Evolutionary conservation across 30 jellyfish, hydroid and myxozoan species (phyloP), one percentile per base, ranked within the genome.

Genomic region (Haliclystus octoradiatus): DNA sequence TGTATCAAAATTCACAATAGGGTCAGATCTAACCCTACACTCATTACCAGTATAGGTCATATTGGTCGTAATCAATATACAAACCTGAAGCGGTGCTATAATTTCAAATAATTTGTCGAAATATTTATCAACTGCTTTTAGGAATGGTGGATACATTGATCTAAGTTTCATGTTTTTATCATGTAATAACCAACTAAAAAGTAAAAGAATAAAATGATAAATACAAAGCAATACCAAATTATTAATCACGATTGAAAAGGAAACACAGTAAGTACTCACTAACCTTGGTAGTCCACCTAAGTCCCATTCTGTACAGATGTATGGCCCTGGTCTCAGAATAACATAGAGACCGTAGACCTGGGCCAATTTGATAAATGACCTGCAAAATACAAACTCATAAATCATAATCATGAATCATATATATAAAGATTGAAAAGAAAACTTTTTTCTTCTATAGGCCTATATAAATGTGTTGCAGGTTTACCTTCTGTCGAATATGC

Each of bases 221-320:
- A 19, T 5, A 40, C 9, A 9, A 5, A 19, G 57, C 57, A 40
- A 40, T 19, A 40, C 9, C 19, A 19, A 19, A 9, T 40, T 40
- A 19, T 40, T 40, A 9, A 5, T 40, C n/a, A n/a, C n/a, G n/a
- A n/a, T n/a, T n/a, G n/a, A n/a, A n/a, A n/a, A n/a, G n/a, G n/a
- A n/a, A n/a, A n/a, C n/a, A n/a, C n/a, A n/a, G n/a, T n/a, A n/a
- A n/a, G n/a, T n/a, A n/a, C n/a, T n/a, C 12, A 13, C 26, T 5
- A 60, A 89, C 98, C 98, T 89, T 66, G 98, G 98, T 27, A 89
- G 67, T 5, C 98, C 98, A 34, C 98, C 98, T n/a, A 89, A 82
- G 64, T 89, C 98, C 98, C 94, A 89, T 61, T 89, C 98, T 2
- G 98, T 79, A 69, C 98, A 89, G 25, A 89, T 77, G 78, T 89